Percentiles rank a stretch among this genome's conserved stretches.
Evolutionary conservation across 2,113 vertebrate genomes (phyloP).

Genomic region (Psilopsiagon aurifrons): DNA sequence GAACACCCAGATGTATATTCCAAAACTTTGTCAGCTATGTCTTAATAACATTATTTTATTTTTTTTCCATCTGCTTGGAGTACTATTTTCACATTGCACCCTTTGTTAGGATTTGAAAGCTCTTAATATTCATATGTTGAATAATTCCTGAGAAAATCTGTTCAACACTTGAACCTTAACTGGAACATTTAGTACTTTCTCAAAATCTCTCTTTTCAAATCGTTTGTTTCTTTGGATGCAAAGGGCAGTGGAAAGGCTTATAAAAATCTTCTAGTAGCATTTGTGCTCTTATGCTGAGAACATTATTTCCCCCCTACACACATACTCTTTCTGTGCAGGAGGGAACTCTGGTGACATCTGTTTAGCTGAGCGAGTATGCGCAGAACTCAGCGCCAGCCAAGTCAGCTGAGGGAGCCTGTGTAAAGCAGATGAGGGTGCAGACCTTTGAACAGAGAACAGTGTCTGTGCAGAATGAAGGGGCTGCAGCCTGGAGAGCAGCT

Average conservation of each 20-base stretch:
- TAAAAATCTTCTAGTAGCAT: constrained; percentile 55
- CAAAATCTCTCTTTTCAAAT: constrained; percentile 45
- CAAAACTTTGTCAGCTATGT: background rate
- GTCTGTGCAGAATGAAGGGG: background rate
- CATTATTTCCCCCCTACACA: background rate
- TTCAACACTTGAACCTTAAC: constrained; percentile 64
- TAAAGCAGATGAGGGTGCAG: background rate
- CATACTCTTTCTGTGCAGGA: constrained; percentile 10
- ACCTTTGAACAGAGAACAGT: background rate
- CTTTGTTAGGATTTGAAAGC: constrained; percentile 64
- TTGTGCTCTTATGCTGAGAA: constrained; percentile 37
- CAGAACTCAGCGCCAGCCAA: background rate
- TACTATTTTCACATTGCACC: constrained; percentile 49
- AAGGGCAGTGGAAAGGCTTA: constrained; percentile 54
- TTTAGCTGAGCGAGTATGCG: background rate
- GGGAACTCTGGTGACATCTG: constrained; percentile 49
- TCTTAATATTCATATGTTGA: constrained; percentile 71
- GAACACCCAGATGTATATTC: constrained; percentile 48
- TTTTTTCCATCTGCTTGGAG: constrained; percentile 58
- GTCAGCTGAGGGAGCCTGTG: background rate
- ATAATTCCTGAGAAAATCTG: constrained; percentile 71
- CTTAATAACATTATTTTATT: constrained; percentile 8
- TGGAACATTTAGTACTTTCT: constrained; percentile 69
- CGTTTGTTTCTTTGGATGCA: constrained; percentile 55
- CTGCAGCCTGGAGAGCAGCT: background rate